These are phyloP conservation scores for Holcopasites calliopsidis DNA, from an alignment of 1,140 invertebrate species.

Conservation along the genomic window DNA sequence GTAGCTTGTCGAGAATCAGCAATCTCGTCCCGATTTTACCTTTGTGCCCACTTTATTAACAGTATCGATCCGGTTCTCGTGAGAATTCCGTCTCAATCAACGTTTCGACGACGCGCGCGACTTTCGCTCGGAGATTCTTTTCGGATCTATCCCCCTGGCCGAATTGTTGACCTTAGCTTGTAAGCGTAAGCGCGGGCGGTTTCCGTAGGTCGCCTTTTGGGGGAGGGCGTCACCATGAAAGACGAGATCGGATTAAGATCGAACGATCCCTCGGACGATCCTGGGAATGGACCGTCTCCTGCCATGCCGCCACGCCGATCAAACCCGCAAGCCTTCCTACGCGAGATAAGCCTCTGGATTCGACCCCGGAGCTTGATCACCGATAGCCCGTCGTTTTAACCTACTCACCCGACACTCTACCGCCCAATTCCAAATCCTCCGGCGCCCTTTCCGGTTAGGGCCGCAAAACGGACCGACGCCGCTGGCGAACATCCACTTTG, in stretches of 20 bases:
- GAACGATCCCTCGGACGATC: slow-evolving; percentile 51
- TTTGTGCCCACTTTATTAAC: slow-evolving; percentile 7
- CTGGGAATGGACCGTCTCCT: slow-evolving; percentile 37
- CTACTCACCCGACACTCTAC: slow-evolving; percentile 50
- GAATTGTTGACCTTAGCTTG: neutral
- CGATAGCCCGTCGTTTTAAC: slow-evolving; percentile 64
- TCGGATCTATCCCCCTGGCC: neutral
- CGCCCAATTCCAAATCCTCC: slow-evolving; percentile 64
- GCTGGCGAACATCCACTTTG: slow-evolving; percentile 48
- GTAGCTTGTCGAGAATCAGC: slow-evolving; percentile 38
- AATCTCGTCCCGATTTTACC: slow-evolving; percentile 37
- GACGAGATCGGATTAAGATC: slow-evolving; percentile 56
- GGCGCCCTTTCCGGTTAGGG: slow-evolving; percentile 44
- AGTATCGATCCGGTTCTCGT: neutral
- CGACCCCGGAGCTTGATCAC: slow-evolving; percentile 61
- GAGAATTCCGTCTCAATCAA: neutral
- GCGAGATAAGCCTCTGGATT: slow-evolving; percentile 62
- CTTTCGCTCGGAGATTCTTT: neutral
- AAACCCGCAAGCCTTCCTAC: slow-evolving; percentile 58
- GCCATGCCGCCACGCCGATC: slow-evolving; percentile 29
- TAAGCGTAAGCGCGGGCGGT: slow-evolving; percentile 2
- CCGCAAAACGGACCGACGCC: slow-evolving; percentile 46
- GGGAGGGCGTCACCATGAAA: slow-evolving; percentile 26
- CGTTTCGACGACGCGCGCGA: neutral
- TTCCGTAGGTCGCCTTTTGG: slow-evolving; percentile 29